Base-by-base conservation (phyloP, 2,113 vertebrate genomes). In the Lethenteron reissneri region DNA sequence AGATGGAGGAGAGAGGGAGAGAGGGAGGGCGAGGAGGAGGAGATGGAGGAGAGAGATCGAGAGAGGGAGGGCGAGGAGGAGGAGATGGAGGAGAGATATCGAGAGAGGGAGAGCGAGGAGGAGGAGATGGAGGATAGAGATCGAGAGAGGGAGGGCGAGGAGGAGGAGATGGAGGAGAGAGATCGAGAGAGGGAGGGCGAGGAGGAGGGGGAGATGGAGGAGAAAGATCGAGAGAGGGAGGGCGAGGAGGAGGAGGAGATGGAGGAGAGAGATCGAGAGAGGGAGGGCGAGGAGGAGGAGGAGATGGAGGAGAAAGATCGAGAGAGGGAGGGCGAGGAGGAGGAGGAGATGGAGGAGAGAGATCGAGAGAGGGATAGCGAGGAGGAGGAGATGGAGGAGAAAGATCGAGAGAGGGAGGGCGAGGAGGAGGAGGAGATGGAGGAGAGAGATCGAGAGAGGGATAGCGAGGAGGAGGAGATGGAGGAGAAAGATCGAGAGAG, bases 1-100 rank as follows among this genome's bases (percentile, higher is more conserved):
- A 84, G 82, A 82, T 81, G 82, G 80, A 64, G 60, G 60, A 17
- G 17, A 64, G 17, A 64, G 60, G 60, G 60, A 64, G 17, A 64
- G 60, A 64, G 60, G 60, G 60, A 17, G 60, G 17, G 60, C 14
- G 60, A 17, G 60, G 17, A 21, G 21, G 21, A 21, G 21, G 21
- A 21, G 21, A 21, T 21, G 21, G 21, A 21, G 21, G 21, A 21
- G 21, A 21, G 21, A 21, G 21, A 3, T 2, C 2, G 21, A 21
- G 21, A 21, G 21, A 21, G 21, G 21, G 21, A 21, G 21, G 21
- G 21, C 21, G 21, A 21, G 21, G 21, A 21, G 21, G 21, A 21
- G 21, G 21, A 21, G 21, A 21, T 21, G 21, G 21, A 21, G 21
- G 21, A 21, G 21, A 21, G 21, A 21, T 2, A 3, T 2, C 2